Evolutionary conservation across 1,140 invertebrate species (phyloP), one percentile per base, ranked within the genome.

Genomic region (Eupristina koningsbergeri): DNA sequence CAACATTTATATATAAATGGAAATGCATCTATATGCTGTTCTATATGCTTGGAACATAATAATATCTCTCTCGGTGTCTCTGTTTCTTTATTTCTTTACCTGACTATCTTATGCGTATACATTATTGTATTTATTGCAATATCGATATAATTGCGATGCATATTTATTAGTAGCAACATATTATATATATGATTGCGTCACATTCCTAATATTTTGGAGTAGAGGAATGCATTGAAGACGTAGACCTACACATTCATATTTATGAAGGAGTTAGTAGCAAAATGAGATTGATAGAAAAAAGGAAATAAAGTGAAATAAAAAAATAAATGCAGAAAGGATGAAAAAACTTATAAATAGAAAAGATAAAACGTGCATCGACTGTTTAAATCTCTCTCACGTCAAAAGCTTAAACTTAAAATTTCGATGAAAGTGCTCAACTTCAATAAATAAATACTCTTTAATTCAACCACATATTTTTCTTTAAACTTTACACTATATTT

Each of bases 231-330:
- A 58, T 19, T 19, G 34, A 47, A 61, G 67, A 81, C 79, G 53
- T 82, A 74, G 85, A 79, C 80, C 71, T 82, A 75, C 17, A 34
- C 79, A 73, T 88, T 53, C 85, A 86, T 85, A 81, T 85, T 79
- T 74, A 85, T 75, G 78, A 63, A 47, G 8, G 69, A 53, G 80
- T 81, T 74, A 61, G 34, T 45, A 17, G 36, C 9, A 29, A 47
- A 26, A 31, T 3, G 26, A 34, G 63, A 31, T 64, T 64, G 31
- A 11, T 13, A 34, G 63, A 64, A 1, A 64, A 64, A 64, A 13
- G 5, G 63, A 71, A 22, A 6, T 34, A 26, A 19, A 36, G 67
- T 36, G 31, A 71, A 19, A 41, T 19, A 71, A 39, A 26, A 9
- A 64, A 31, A 64, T 29, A 64, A 64, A 64, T 64, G 34, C 2